These are phyloP conservation scores for Anthonomus grandis DNA, from an alignment of 1,140 invertebrate genomes.

Conservation along the genomic window DNA sequence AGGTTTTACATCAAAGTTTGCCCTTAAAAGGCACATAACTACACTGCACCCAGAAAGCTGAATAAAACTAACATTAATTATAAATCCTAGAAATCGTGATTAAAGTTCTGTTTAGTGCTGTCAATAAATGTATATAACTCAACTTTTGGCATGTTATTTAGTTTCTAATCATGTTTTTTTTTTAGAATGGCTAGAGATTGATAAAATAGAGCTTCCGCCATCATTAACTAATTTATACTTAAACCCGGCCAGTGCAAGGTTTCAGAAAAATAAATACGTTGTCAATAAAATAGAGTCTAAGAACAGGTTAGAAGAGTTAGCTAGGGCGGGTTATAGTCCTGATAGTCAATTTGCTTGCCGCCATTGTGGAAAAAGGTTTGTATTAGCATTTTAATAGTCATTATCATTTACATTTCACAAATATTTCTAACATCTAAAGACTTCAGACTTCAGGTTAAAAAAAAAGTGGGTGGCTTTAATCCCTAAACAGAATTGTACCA, in stretches of 20 bases:
- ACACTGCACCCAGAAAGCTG: background rate
- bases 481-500: background rate
- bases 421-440: no score
- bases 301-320: slow-evolving; percentile 41
- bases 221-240: slow-evolving; percentile 32
- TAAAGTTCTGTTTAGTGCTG: no score
- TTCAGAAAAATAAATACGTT: slow-evolving; percentile 20
- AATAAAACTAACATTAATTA: no score
- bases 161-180: background rate
- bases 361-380: slow-evolving; percentile 69
- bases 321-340: slow-evolving; percentile 53
- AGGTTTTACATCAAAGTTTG: background rate
- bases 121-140: slow-evolving; percentile 1
- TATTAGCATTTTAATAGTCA: no score
- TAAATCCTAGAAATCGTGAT: no score
- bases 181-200: slow-evolving; percentile 46
- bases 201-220: slow-evolving; percentile 41
- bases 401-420: no score
- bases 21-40: background rate
- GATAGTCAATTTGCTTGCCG: slow-evolving; percentile 71
- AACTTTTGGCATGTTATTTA: background rate
- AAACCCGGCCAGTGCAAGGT: slow-evolving; percentile 20
- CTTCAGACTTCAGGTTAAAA: no score
- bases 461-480: background rate
- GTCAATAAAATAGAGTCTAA: slow-evolving; percentile 31